Percentiles rank a stretch among this genome's conserved stretches.
Conservation (phyloP, 92 coral and sea anemone species). For the Ricordea florida region DNA sequence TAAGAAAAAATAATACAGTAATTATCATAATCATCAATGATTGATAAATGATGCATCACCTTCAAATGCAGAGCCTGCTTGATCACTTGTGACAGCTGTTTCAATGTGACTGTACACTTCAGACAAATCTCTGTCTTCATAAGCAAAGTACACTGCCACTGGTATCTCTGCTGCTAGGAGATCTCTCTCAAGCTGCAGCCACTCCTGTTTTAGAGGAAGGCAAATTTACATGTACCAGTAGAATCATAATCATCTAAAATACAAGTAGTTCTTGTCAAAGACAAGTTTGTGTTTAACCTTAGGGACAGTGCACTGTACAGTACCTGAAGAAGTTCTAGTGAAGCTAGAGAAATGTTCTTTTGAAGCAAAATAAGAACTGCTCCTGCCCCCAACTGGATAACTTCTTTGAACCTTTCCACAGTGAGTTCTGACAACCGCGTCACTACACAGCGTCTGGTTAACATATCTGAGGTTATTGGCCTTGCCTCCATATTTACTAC, state of each 20-base stretch:
- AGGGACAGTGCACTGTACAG: no score
- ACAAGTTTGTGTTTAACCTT: no score
- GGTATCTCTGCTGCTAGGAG: slow-evolving; percentile 78
- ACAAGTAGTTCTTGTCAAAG: no score
- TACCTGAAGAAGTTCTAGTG: slow-evolving; percentile 79
- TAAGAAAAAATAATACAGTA: neutral
- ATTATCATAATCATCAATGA: neutral
- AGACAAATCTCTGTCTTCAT: slow-evolving; percentile 81
- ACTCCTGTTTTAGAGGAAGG: slow-evolving; percentile 45
- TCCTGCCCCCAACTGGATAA: slow-evolving; percentile 88
- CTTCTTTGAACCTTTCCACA: slow-evolving; percentile 79
- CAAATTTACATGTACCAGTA: no score
- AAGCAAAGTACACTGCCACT: slow-evolving; percentile 90
- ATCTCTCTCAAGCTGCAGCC: slow-evolving; percentile 89
- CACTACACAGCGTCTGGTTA: slow-evolving; percentile 94
- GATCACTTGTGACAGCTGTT: slow-evolving; percentile 94
- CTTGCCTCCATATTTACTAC: slow-evolving; percentile 99
- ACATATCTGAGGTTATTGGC: slow-evolving; percentile 83
- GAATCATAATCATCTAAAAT: no score
- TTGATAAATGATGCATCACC: no score
- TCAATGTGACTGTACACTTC: slow-evolving; percentile 87
- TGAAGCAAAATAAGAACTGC: slow-evolving; percentile 88
- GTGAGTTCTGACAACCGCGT: slow-evolving; percentile 82
- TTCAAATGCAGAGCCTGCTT: slow-evolving; percentile 97
- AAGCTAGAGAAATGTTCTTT: slow-evolving; percentile 63